These are phyloP conservation scores for Zapornia atra DNA, from an alignment of 2,113 vertebrate species.

Conservation along the genomic window DNA sequence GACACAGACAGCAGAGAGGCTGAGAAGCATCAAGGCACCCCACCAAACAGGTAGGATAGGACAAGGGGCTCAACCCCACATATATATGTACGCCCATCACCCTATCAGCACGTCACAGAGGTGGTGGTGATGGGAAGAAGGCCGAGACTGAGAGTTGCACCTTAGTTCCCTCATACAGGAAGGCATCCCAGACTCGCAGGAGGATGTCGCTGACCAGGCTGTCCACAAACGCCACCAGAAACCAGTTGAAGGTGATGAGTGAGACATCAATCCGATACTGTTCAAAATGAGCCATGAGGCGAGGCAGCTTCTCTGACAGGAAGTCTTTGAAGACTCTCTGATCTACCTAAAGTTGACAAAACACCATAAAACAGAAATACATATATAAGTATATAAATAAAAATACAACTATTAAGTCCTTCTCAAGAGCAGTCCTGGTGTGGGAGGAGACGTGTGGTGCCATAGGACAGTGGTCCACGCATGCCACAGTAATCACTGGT, in stretches of 20 bases:
- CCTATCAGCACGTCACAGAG: neutral
- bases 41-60: neutral
- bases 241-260: constrained; percentile 94
- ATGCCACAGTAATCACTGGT: neutral
- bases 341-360: constrained; percentile 81
- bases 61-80: neutral
- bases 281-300: constrained; percentile 85
- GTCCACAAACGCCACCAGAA: constrained; percentile 92
- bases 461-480: neutral
- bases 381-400: too few species aligned
- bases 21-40: neutral
- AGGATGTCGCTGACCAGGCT: constrained; percentile 90
- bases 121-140: neutral
- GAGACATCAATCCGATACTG: constrained; percentile 85
- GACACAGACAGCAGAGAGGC: neutral
- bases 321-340: constrained; percentile 94
- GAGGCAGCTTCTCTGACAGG: constrained; percentile 88
- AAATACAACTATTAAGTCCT: neutral
- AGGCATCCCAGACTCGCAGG: constrained; percentile 91
- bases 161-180: constrained; percentile 95
- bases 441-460: neutral
- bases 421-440: neutral
- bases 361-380: too few species aligned
- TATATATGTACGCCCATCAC: too few species aligned
- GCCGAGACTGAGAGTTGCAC: constrained; percentile 56